Percentiles rank a stretch among this genome's conserved stretches.
phyloP scores from a whole-genome alignment of 2,888 invertebrate genomes.

The Lepidochitona cinerea region DNA sequence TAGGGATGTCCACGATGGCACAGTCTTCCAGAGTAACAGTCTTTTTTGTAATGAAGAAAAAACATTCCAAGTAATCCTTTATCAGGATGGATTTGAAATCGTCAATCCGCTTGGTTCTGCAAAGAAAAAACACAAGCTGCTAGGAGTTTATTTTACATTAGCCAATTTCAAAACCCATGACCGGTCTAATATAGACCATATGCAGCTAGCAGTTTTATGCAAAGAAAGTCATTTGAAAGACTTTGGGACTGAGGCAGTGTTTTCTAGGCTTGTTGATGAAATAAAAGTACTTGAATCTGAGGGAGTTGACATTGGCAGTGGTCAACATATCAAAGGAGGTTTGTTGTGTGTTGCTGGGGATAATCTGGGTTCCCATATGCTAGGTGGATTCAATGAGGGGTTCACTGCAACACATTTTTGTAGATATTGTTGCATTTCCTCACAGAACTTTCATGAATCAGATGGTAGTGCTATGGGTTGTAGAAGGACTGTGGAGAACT shows the following conservation, averaged over 20 bases:
- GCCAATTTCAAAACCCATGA: background rate
- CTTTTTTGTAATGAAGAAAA: background rate
- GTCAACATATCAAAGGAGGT: background rate
- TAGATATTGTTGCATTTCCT: background rate
- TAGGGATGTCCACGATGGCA: background rate
- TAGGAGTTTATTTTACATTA: background rate
- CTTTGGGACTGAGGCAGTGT: background rate
- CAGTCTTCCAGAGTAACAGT: background rate
- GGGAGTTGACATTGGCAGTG: background rate
- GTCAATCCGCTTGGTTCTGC: background rate
- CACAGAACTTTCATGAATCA: background rate
- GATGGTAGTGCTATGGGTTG: background rate
- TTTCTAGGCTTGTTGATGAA: background rate
- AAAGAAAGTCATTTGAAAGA: background rate
- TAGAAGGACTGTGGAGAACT: background rate
- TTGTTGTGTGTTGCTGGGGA: background rate
- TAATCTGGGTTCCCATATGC: background rate
- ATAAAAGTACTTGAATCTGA: background rate
- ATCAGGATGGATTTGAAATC: background rate
- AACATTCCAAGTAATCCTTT: background rate
- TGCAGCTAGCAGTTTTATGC: background rate
- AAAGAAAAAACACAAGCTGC: background rate
- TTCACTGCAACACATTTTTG: background rate
- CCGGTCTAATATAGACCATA: background rate
- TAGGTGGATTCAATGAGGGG: background rate